Conservation (phyloP, 1,140 invertebrate species). For the Lepidostoma basale region DNA sequence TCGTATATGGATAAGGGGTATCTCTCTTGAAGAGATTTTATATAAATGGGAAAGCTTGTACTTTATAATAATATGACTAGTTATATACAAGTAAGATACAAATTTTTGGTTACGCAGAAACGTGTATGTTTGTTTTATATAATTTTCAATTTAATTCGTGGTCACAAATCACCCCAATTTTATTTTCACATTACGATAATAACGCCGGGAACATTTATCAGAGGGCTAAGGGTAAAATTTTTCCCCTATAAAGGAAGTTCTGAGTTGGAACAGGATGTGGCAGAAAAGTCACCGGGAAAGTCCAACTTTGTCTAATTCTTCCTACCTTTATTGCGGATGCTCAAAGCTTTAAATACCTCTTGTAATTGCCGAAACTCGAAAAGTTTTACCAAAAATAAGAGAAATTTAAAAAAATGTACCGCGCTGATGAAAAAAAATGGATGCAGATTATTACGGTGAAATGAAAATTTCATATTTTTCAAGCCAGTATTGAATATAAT, state of each 20-base stretch:
- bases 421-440: neutral
- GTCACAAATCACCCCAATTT: too few species aligned
- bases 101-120: too few species aligned
- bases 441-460: neutral
- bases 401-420: neutral
- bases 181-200: too few species aligned
- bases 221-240: neutral
- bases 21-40: too few species aligned
- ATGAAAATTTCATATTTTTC: neutral
- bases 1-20: too few species aligned
- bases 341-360: neutral
- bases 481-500: neutral
- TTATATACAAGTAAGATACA: too few species aligned
- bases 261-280: neutral
- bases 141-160: neutral
- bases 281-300: neutral
- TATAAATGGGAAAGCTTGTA: too few species aligned
- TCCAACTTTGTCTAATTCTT: conserved; percentile 1
- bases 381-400: neutral
- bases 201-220: neutral
- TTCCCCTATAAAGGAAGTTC: neutral
- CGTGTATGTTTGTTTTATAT: neutral
- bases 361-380: neutral
- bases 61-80: too few species aligned
- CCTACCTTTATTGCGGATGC: neutral